Base-by-base conservation (phyloP, 2,113 vertebrate species). In the Ondatra zibethicus region DNA sequence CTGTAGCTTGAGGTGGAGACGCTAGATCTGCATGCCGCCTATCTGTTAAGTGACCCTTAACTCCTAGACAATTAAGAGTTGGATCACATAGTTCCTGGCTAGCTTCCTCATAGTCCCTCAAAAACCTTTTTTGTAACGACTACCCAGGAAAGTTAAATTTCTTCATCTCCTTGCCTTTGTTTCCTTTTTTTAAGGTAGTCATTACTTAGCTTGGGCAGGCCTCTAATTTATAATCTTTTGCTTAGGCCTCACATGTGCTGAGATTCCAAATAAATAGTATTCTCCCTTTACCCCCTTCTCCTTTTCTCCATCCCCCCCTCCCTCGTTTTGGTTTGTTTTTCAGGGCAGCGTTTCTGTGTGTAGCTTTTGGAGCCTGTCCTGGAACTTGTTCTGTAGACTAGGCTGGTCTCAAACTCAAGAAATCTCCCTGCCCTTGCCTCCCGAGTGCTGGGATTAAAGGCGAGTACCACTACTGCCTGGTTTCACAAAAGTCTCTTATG, bases 61-160 rank as follows among this genome's bases (percentile, higher is more conserved):
- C 72, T 66, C 42, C 78, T 72, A 84, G 78, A 73, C 70, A 72
- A 72, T 19, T 68, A 13, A 88, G 63, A 61, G 61, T 33, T 77
- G 76, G 42, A 89, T 87, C 47, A 81, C 52, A 33, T n/a, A 58
- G 13, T 68, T 78, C 82, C 45, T 73, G 27, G 72, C 42, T 7
- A 19, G 55, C 55, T 58, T 68, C 29, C 29, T 81, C 27, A 75
- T 84, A 3, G 77, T 29, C 21, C n/a, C 4, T 31, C 11, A 89
- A 75, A 92, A 75, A 92, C 31, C 42, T 31, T 93, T 81, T 50
- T 68, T 75, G 39, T 75, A 91, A 85, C n/a, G 50, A 81, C 16
- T 39, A 87, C 47, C 61, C 31, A 93, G 5, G 52, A 42, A 78
- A 36, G 85, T 88, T 55, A 96, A 91, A 70, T 91, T 85, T 39